Percentiles rank a stretch among this genome's conserved stretches.
These are phyloP conservation scores for Iselma pallidipennis DNA, from an alignment of 2,888 invertebrate genomes.

Conservation along the genomic window DNA sequence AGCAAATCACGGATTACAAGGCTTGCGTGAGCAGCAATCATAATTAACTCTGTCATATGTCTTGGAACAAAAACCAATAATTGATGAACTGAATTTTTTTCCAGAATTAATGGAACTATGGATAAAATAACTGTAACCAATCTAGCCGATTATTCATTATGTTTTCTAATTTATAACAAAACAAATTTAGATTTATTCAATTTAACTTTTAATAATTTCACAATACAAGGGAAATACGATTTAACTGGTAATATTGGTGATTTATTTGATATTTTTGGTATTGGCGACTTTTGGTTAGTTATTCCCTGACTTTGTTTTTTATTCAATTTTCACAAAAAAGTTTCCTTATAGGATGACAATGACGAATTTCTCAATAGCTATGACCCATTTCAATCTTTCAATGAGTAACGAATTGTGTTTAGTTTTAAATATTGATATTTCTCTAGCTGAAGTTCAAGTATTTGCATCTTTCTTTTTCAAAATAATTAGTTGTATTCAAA, in stretches of 20 bases:
- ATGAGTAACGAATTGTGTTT: constrained; percentile 7
- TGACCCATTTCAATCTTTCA: constrained; percentile 8
- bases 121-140: constrained; percentile 22
- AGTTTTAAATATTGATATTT: constrained; percentile 4
- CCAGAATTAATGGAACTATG: constrained; percentile 21
- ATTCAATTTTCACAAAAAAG: not conserved
- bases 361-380: constrained; percentile 11
- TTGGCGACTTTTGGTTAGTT: constrained; percentile 27
- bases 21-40: too few relatives aligned
- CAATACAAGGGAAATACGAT: constrained; percentile 22
- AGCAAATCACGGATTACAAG: too few relatives aligned
- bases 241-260: constrained; percentile 32
- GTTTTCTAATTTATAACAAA: not conserved
- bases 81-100: too few relatives aligned
- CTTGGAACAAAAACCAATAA: too few relatives aligned
- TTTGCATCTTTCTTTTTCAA: too few relatives aligned
- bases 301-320: not conserved
- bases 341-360: constrained; percentile 3
- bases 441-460: not conserved
- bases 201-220: constrained; percentile 27
- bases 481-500: not conserved
- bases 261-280: constrained; percentile 32
- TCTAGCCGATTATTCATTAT: constrained; percentile 8
- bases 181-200: constrained; percentile 23
- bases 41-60: too few relatives aligned